Percentiles rank a stretch among this genome's conserved stretches.
These are phyloP conservation scores for Rhyacophila evoluta DNA, from an alignment of 2,888 invertebrate species.

Conservation along the genomic window DNA sequence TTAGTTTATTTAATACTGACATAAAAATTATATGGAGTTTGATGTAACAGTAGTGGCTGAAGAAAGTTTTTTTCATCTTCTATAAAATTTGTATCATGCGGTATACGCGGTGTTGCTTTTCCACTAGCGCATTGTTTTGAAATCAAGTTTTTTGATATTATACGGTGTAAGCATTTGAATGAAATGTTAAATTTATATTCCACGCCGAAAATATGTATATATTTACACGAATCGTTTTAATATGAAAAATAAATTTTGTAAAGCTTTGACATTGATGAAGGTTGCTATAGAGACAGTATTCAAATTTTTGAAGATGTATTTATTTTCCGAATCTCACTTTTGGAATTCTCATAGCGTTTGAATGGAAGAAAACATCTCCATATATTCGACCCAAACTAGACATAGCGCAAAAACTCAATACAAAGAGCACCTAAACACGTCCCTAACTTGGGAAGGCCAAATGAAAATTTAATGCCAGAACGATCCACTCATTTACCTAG, in stretches of 20 bases:
- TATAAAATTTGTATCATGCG: too few relatives aligned
- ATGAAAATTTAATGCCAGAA: conserved; percentile 21
- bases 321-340: neutral
- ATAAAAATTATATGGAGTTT: too few relatives aligned
- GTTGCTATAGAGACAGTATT: neutral
- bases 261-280: conserved; percentile 11
- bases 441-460: neutral
- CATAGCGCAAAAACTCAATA: neutral
- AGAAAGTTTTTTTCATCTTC: too few relatives aligned
- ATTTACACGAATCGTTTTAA: neutral
- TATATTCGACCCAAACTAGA: neutral
- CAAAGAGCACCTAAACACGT: neutral
- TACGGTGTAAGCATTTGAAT: too few relatives aligned
- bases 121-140: too few relatives aligned
- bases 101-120: too few relatives aligned
- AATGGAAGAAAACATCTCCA: neutral
- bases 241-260: conserved; percentile 1
- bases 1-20: too few relatives aligned
- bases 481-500: neutral
- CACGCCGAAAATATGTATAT: too few relatives aligned
- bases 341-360: neutral
- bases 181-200: too few relatives aligned
- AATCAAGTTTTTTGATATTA: too few relatives aligned
- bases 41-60: too few relatives aligned
- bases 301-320: neutral